Conservation (phyloP, 2,888 invertebrate species). For the Drosophila emarginata region DNA sequence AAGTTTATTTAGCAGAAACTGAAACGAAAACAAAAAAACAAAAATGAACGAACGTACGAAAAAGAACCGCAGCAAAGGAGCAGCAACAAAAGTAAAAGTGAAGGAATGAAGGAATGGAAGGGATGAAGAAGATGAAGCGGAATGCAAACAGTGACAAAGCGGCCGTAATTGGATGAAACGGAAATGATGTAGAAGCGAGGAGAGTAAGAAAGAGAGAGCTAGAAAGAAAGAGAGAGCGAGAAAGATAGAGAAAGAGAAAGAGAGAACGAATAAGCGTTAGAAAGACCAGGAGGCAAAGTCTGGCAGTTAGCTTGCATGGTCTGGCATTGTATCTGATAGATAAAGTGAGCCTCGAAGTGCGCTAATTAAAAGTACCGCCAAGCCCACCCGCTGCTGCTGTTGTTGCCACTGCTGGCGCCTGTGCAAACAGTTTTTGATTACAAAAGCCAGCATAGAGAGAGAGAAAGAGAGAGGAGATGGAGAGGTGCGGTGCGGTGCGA, state of each 20-base stretch:
- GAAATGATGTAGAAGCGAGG: conserved; percentile 56
- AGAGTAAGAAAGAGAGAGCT: conserved; percentile 23
- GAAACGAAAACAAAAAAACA: not conserved
- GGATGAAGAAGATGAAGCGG: conserved; percentile 12
- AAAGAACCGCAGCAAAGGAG: conserved; percentile 13
- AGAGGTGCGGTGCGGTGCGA: not conserved
- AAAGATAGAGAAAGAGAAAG: not conserved
- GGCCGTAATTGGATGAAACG: conserved; percentile 57
- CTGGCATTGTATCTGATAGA: conserved; percentile 34
- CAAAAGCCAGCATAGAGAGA: not conserved
- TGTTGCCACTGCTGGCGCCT: conserved; percentile 10
- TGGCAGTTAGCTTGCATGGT: not conserved
- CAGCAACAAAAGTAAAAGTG: not conserved
- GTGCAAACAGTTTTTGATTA: conserved; percentile 47
- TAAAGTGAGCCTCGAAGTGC: conserved; percentile 56
- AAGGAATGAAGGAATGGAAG: not conserved
- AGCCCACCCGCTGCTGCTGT: not conserved
- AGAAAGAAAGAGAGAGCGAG: not conserved
- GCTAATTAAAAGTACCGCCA: conserved; percentile 60
- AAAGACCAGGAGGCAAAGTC: not conserved
- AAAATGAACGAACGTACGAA: not conserved
- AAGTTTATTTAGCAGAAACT: conserved; percentile 20
- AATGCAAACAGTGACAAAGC: conserved; percentile 59
- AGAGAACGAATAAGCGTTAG: not conserved
- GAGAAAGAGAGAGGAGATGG: not conserved